Evolutionary conservation across 2,113 vertebrate species (phyloP).

Genomic region (Colistium nudipinnis): DNA sequence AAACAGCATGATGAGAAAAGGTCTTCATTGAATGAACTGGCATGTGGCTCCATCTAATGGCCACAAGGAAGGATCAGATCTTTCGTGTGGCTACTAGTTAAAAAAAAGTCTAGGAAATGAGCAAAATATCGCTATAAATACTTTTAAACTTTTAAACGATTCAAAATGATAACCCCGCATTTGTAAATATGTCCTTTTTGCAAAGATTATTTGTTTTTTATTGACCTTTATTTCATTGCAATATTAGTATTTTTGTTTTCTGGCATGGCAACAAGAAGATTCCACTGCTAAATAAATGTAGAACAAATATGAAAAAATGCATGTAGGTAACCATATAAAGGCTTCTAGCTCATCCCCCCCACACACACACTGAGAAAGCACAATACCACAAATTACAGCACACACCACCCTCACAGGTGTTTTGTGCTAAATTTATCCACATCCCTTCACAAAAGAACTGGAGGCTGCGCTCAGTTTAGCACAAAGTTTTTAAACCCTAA

Average conservation of each 20-base stretch:
- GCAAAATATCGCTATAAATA: neutral
- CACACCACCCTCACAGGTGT: conserved; percentile 36
- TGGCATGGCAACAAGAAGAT: neutral
- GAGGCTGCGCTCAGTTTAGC: conserved; percentile 9
- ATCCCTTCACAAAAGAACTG: conserved; percentile 18
- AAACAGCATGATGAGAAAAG: conserved; percentile 30
- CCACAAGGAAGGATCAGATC: conserved; percentile 3
- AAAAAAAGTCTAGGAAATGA: conserved; percentile 1
- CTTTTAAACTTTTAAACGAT: accelerated
- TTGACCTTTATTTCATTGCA: neutral
- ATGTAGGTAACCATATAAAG: conserved; percentile 25
- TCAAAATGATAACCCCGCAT: neutral
- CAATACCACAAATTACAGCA: conserved; percentile 37
- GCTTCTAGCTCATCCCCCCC: conserved; percentile 35
- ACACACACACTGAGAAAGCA: conserved; percentile 40
- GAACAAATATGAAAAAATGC: neutral
- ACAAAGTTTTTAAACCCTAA: conserved; percentile 22
- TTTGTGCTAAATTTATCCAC: conserved; percentile 32
- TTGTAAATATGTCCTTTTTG: neutral
- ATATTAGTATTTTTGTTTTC: neutral
- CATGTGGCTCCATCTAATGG: conserved; percentile 72
- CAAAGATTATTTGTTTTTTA: neutral
- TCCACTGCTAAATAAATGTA: neutral
- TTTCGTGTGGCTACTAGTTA: neutral
- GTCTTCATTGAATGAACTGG: conserved; percentile 23